Evolutionary conservation across 1,140 invertebrate genomes (phyloP), one percentile per base, ranked within the genome.

Genomic region (Centruroides sculpturatus): DNA sequence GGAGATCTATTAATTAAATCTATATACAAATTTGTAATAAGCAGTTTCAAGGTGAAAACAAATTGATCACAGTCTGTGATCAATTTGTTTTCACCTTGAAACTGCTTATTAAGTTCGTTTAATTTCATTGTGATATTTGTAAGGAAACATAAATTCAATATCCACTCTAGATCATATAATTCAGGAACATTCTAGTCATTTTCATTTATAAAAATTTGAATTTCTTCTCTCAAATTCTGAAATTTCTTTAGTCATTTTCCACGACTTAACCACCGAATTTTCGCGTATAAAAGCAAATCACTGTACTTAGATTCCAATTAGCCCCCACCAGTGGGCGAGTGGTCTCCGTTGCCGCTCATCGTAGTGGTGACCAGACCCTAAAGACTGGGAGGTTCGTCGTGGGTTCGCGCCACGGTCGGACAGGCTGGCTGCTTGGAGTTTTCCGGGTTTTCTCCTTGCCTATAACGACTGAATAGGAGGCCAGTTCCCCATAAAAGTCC

Each of bases 231-330:
- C 34, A 54, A 54, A 34, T 54, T 54, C 52, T 9, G 34, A 54
- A 54, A 54, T 23, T 23, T 5, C 12, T 34, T 34, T 54, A 54
- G 34, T 7, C n/a, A 54, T 4, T 54, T 54, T 54, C 52, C 23
- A 35, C 52, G n/a, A 54, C 52, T 54, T 54, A 54, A 54, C 52
- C 52, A 54, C 52, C n/a, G 12, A 54, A 54, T 54, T 54, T 54
- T 54, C n/a, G 23, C 34, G 9, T 54, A 54, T 34, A 34, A 54
- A 54, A 54, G 7, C 8, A n/a, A 23, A 54, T 54, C n/a, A 23
- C 52, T 35, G 52, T 54, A 54, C 34, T 54, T 23, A 54, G 52
- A 54, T 54, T 54, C 52, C 3, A 54, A 23, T 54, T 54, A 7
- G 4, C 52, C 5, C n/a, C n/a, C n/a, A n/a, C n/a, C n/a, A n/a